phyloP scores from a whole-genome alignment of 2,888 invertebrate genomes.

The Autographa pulchrina region DNA sequence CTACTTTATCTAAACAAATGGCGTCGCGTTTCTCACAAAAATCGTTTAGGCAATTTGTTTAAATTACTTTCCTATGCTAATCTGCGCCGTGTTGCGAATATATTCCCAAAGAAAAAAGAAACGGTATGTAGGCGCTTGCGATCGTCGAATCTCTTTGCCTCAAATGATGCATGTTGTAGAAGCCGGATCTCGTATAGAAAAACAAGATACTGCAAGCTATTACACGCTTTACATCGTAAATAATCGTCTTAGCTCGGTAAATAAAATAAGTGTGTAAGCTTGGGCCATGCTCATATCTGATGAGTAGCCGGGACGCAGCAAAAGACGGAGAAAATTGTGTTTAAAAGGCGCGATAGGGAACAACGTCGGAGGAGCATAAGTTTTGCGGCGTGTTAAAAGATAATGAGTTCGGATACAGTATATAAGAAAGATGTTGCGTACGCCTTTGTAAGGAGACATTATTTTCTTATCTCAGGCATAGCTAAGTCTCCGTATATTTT shows the following conservation, averaged over 20 bases:
- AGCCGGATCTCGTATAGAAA: conserved; percentile 76
- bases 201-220: conserved; percentile 83
- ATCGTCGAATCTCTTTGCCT: conserved; percentile 73
- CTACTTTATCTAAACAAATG: conserved; percentile 77
- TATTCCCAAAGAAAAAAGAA: conserved; percentile 74
- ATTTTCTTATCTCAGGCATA: conserved; percentile 79
- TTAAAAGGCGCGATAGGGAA: conserved; percentile 83
- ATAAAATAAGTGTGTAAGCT: conserved; percentile 85
- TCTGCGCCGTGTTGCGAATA: conserved; percentile 81
- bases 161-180: conserved; percentile 81
- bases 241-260: conserved; percentile 85
- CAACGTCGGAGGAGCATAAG: conserved; percentile 82
- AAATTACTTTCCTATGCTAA: conserved; percentile 87
- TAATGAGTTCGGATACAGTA: conserved; percentile 83
- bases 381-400: conserved; percentile 85
- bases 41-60: conserved; percentile 85
- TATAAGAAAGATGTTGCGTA: conserved; percentile 83
- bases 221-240: conserved; percentile 86
- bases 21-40: conserved; percentile 79
- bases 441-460: conserved; percentile 79
- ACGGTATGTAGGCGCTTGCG: conserved; percentile 70
- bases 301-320: conserved; percentile 78
- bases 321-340: conserved; percentile 82
- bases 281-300: conserved; percentile 83
- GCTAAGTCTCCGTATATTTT: conserved; percentile 75